Base-by-base conservation (phyloP, 2,113 vertebrate genomes). In the Zapus hudsonius region DNA sequence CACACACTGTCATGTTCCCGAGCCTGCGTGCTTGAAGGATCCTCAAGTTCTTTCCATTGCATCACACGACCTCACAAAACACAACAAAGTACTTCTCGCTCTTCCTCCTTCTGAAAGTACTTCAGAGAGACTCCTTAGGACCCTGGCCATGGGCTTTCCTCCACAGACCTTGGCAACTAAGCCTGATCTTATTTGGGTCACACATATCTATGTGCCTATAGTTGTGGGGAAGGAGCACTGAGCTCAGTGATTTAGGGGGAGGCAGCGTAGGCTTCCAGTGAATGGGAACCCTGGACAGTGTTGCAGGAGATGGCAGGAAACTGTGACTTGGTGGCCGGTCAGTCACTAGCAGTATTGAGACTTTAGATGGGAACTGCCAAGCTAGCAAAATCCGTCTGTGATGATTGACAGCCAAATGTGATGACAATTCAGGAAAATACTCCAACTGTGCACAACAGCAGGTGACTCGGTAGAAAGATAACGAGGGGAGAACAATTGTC, bases 261-360 rank as follows among this genome's bases (percentile, higher is more conserved):
- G 97, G 97, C 96, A 97, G 97, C 97, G 95, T 96, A 81, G 97
- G 97, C 98, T 98, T 95, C 97, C 97, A 67, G 95, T 92, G 97
- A 98, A 98, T 98, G 96, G 98, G 98, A 98, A 98, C 99, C 98
- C 97, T 92, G 97, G 91, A 29, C 95, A 97, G 97, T 97, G 95
- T 98, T 97, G 94, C 81, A 97, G 96, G 97, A 98, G 97, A 98
- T 97, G 80, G 94, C 96, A 98, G 98, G 98, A 98, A n/a, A 98
- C 96, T 97, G 96, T 95, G 90, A 96, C 97, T 97, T 98, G 98
- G 97, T 97, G 97, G 97, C 98, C 98, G 98, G 98, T 97, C 97
- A 96, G 96, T 98, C 95, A 97, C 97, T 97, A 95, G 97, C 94
- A 95, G 96, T 94, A 95, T 92, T 44, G 90, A 94, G 95, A 87